Evolutionary conservation across 2,113 vertebrate species (phyloP).

Genomic region (Orthonyx spaldingii): DNA sequence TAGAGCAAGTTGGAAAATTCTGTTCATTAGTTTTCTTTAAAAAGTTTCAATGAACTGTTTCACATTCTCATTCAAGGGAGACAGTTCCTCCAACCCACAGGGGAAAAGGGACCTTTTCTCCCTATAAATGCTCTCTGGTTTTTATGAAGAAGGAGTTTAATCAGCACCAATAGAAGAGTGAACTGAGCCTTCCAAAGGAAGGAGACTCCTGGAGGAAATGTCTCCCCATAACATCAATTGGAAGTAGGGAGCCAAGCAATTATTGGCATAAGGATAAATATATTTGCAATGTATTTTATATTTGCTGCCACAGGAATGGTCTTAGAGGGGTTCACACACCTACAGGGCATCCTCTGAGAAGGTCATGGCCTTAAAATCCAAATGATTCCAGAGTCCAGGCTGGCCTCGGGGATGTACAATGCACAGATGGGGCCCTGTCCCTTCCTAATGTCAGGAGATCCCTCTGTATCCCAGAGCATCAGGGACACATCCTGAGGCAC

Average conservation of each 20-base stretch:
- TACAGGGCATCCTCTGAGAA: background rate
- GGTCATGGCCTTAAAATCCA: background rate
- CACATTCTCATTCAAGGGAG: slow-evolving; percentile 18
- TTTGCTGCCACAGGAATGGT: background rate
- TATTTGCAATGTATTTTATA: background rate
- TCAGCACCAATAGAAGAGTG: background rate
- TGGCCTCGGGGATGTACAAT: background rate
- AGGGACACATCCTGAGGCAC: rapidly evolving
- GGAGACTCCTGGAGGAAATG: background rate
- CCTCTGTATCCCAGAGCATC: background rate
- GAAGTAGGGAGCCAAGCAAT: background rate
- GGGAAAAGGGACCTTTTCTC: background rate
- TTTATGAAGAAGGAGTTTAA: background rate
- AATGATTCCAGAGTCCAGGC: background rate
- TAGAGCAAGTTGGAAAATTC: slow-evolving; percentile 64
- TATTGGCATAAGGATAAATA: background rate
- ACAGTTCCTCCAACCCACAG: background rate
- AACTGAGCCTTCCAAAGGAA: background rate
- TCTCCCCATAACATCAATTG: background rate
- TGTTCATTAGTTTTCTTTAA: slow-evolving; percentile 40
- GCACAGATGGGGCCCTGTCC: background rate
- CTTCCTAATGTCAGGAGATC: background rate
- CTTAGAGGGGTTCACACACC: background rate
- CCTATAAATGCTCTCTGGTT: background rate
- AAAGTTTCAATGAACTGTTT: slow-evolving; percentile 53